Conservation (phyloP, 2,797 vertebrate genomes). For the Sebastes steindachneri region DNA sequence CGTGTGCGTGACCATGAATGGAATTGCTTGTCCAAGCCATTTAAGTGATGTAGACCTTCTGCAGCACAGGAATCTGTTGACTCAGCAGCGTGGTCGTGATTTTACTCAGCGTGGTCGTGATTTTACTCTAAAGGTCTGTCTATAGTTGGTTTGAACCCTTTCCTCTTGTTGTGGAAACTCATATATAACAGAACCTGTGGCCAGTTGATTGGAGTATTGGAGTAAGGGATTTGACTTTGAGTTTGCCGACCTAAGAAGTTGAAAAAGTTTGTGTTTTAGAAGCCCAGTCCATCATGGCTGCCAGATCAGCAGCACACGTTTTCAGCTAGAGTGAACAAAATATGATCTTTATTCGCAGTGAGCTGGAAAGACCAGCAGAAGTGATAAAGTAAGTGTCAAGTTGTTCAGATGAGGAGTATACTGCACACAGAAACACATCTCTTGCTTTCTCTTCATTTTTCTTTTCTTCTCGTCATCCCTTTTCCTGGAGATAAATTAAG, state of each 20-base stretch:
- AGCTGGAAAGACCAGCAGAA: conserved; percentile 6
- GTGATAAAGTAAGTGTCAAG: conserved; percentile 49
- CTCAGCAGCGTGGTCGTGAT: not conserved
- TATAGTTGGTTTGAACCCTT: not conserved
- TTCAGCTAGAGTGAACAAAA: conserved; percentile 4
- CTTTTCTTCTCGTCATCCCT: not conserved
- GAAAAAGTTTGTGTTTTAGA: not conserved
- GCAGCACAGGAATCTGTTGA: not conserved
- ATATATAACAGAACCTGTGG: not conserved
- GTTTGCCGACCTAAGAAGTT: not conserved
- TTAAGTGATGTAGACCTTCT: not conserved
- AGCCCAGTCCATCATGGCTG: not conserved
- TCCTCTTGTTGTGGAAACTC: not conserved
- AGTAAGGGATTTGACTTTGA: not conserved
- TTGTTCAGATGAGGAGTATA: conserved; percentile 28
- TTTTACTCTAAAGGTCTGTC: not conserved
- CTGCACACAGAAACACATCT: conserved; percentile 10
- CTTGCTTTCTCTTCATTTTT: not conserved
- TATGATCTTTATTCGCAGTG: not conserved
- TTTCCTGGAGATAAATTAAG: not conserved
- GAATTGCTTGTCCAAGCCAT: conserved; percentile 21
- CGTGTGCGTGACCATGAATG: conserved; percentile 3
- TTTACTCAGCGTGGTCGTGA: not conserved
- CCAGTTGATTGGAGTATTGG: not conserved
- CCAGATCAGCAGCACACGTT: not conserved